phyloP scores from a whole-genome alignment of 2,113 vertebrate species.

The Chionomys nivalis region DNA sequence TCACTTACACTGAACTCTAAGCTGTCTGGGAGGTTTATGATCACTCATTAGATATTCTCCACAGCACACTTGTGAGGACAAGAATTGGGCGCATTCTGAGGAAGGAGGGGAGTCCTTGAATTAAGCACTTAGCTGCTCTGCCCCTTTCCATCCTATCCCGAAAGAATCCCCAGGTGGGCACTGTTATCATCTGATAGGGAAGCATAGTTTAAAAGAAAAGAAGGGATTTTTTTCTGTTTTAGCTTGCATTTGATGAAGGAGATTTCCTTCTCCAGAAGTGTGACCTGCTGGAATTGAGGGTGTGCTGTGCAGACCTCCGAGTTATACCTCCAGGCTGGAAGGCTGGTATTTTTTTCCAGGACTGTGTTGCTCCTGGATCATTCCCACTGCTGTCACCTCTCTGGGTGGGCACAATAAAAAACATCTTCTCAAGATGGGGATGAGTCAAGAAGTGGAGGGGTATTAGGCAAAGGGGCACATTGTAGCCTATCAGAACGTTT shows the following conservation, averaged over 20 bases:
- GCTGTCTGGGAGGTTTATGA: slow-evolving; percentile 38
- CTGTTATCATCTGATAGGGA: neutral
- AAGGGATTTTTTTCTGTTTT: neutral
- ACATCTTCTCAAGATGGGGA: neutral
- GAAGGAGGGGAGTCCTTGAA: neutral
- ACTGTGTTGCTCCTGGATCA: neutral
- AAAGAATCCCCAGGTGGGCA: neutral
- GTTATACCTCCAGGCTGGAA: neutral
- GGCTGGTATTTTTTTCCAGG: slow-evolving; percentile 24
- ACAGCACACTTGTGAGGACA: neutral
- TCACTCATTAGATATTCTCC: slow-evolving; percentile 60
- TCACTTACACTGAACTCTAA: neutral
- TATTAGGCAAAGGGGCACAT: neutral
- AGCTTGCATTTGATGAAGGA: neutral
- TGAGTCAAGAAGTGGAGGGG: neutral
- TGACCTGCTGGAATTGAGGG: neutral
- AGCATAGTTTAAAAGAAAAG: slow-evolving; percentile 9
- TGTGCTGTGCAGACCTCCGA: neutral
- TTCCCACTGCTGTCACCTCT: neutral
- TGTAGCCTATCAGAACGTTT: neutral
- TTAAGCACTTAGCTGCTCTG: neutral
- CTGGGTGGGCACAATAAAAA: neutral
- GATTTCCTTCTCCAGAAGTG: slow-evolving; percentile 1
- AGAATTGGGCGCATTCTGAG: neutral
- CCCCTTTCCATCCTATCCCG: neutral